Percentiles rank a stretch among this genome's conserved stretches.
phyloP scores from a whole-genome alignment of 2,113 vertebrate species.

The Scolopax mira region DNA sequence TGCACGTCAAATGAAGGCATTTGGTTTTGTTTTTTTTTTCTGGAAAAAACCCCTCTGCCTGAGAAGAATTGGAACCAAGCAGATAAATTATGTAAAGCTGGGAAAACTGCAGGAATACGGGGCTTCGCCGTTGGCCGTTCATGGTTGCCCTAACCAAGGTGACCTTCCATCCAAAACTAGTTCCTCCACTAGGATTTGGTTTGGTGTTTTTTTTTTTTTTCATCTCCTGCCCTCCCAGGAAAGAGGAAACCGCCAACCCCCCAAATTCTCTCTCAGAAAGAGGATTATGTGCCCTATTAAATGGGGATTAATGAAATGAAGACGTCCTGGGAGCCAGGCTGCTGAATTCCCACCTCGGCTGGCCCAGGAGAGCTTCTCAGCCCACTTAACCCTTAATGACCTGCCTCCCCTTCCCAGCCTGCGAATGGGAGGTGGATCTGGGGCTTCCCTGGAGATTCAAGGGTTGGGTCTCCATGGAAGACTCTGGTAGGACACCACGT shows the following conservation, averaged over 20 bases:
- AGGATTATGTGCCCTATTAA: constrained; percentile 7
- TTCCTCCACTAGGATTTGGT: fast-evolving
- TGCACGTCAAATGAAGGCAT: neutral
- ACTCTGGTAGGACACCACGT: neutral
- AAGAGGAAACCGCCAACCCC: neutral
- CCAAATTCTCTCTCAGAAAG: neutral
- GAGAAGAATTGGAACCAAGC: neutral
- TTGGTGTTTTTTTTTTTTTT: neutral
- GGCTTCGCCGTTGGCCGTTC: neutral
- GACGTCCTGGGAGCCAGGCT: neutral
- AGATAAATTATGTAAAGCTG: neutral
- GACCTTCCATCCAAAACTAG: neutral
- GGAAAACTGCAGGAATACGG: neutral
- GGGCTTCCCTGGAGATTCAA: neutral
- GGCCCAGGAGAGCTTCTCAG: neutral
- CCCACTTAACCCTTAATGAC: neutral
- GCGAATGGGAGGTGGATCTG: neutral
- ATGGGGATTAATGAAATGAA: neutral
- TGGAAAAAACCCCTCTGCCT: neutral
- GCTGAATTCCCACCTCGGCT: neutral
- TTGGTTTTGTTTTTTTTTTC: neutral
- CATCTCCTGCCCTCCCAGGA: neutral
- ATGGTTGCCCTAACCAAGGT: neutral
- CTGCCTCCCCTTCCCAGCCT: neutral
- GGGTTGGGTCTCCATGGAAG: fast-evolving